phyloP scores from a whole-genome alignment of 2,113 vertebrate species.

The Micromys minutus region DNA sequence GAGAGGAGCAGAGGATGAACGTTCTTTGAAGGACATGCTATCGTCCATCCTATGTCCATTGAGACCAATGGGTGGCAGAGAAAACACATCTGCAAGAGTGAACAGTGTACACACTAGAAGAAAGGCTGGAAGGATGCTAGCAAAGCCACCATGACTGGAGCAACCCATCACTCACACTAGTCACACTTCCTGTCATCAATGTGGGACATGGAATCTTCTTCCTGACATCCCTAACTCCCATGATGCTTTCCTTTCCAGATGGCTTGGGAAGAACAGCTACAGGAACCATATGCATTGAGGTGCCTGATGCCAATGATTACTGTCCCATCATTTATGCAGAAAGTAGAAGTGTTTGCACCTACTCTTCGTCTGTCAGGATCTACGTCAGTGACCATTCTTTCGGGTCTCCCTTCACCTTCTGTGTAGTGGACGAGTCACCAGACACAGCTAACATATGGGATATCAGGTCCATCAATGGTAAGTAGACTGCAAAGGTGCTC shows the following conservation, averaged over 20 bases:
- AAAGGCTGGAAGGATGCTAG: neutral
- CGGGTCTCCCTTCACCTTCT: slow-evolving; percentile 89
- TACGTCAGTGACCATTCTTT: slow-evolving; percentile 83
- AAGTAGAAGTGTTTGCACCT: slow-evolving; percentile 84
- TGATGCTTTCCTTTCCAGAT: slow-evolving; percentile 83
- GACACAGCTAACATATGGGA: slow-evolving; percentile 85
- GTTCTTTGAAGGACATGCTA: neutral
- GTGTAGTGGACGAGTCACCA: slow-evolving; percentile 84
- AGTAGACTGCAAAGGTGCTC: slow-evolving; percentile 57
- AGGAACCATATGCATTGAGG: slow-evolving; percentile 90
- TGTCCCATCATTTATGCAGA: slow-evolving; percentile 89
- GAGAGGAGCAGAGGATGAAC: neutral
- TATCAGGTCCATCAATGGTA: slow-evolving; percentile 88
- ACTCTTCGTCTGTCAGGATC: slow-evolving; percentile 84
- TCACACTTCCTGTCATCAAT: neutral
- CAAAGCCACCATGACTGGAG: neutral
- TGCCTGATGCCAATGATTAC: slow-evolving; percentile 87
- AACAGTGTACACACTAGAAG: neutral
- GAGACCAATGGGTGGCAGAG: neutral
- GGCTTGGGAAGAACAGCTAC: slow-evolving; percentile 89
- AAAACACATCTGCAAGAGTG: neutral
- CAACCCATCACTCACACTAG: rapidly evolving
- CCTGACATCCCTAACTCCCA: neutral
- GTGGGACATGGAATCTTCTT: neutral
- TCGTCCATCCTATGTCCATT: neutral